Base-by-base conservation (phyloP, 2,888 invertebrate species). In the Unio delphinus region DNA sequence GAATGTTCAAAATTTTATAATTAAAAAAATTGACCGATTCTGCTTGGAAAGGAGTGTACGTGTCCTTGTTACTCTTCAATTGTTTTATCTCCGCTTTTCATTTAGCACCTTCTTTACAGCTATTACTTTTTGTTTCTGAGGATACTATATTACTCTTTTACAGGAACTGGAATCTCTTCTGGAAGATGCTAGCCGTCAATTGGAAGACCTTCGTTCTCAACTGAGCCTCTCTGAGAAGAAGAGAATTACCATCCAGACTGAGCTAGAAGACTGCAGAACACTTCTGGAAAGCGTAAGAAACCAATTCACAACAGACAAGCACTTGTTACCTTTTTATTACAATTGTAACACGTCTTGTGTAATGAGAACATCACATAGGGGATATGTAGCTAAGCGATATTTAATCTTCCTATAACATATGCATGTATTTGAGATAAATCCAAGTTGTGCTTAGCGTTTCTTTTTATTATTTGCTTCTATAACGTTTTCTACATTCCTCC, bases 211-310 rank as follows among this genome's bases (percentile, higher is more conserved):
- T 70, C 84, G 88, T 70, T 75, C 79, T 72, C 86, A 86, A 69
- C 85, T 89, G 65, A 80, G 86, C 54, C 65, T 87, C 61, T 84
- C 87, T 61, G 90, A 90, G 80, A 86, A 89, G 80, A 89, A 88
- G 76, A 85, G 90, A 67, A 86, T 89, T 65, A 89, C 95, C 70
- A 93, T 98, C 90, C 95, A 95, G 88, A 96, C 95, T 88, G 98
- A 99, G 92, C 93, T 97, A 90, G 99, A 99, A 90, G 99, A 99
- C 92, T 93, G 88, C 83, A 86, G 91, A 79, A 88, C 90, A 72
- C 90, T 91, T 63, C 87, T 91, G 71, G 92, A 92, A 79, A 85
- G 84, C 68, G 89, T 90, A 76, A 84, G 88, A 83, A 74, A 15
- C 45, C 45, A 45, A 45, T 45, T 45, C 45, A 45, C 3, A 45